These are phyloP conservation scores for Triplophysa rosa DNA, from an alignment of 2,113 vertebrate genomes.

Conservation along the genomic window DNA sequence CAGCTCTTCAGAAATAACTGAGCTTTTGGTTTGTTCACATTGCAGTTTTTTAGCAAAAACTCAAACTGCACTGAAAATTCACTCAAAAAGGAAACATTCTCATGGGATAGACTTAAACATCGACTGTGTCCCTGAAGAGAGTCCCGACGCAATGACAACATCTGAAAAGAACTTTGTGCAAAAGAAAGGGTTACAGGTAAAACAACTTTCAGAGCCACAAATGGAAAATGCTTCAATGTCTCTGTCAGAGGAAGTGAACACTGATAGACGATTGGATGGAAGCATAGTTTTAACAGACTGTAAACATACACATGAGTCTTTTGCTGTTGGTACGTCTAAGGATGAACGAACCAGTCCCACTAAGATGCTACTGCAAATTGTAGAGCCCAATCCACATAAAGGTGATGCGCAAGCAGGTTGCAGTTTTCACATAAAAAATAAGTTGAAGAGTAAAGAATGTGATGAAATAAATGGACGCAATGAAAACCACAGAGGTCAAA, in stretches of 20 bases:
- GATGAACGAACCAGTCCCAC: slow-evolving; percentile 37
- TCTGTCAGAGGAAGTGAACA: neutral
- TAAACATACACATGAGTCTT: neutral
- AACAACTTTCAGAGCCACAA: neutral
- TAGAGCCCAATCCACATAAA: slow-evolving; percentile 18
- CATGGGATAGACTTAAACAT: slow-evolving; percentile 26
- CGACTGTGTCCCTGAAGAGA: slow-evolving; percentile 13
- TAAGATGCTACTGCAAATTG: slow-evolving; percentile 53
- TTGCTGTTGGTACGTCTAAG: neutral
- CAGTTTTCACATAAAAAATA: slow-evolving; percentile 31
- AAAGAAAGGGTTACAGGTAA: neutral
- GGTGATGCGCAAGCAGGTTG: neutral
- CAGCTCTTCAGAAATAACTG: neutral
- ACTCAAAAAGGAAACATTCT: slow-evolving; percentile 66
- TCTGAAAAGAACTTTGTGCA: neutral
- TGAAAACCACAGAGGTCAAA: slow-evolving; percentile 65
- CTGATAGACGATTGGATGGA: neutral
- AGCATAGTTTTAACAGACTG: neutral
- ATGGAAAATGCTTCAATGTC: neutral
- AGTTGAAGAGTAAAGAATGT: slow-evolving; percentile 41
- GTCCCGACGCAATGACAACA: neutral
- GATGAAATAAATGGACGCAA: slow-evolving; percentile 25
- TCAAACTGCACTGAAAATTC: slow-evolving; percentile 75
- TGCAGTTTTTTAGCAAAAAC: slow-evolving; percentile 71
- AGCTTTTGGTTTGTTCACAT: slow-evolving; percentile 57